Percentiles rank a stretch among this genome's conserved stretches.
Evolutionary conservation across 2,888 invertebrate species (phyloP).

Genomic region (Synergus gifuensis): DNA sequence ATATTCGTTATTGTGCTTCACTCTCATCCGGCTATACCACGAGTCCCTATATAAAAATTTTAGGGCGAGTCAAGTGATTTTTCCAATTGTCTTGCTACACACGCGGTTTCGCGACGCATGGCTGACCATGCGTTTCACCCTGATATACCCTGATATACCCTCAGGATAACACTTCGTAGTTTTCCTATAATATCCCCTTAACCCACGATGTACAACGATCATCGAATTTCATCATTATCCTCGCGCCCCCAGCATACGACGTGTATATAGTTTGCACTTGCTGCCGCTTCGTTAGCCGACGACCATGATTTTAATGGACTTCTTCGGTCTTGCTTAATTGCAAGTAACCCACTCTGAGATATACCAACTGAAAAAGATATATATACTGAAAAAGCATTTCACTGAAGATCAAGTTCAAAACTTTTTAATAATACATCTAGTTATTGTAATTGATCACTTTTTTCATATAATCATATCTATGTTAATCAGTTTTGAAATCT

Average conservation of each 20-base stretch:
- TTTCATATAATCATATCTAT: too few relatives aligned
- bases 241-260: slow-evolving; percentile 50
- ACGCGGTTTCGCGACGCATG: slow-evolving; percentile 69
- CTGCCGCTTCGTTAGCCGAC: slow-evolving; percentile 32
- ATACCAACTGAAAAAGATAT: neutral
- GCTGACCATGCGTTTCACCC: slow-evolving; percentile 71
- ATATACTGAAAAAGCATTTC: too few relatives aligned
- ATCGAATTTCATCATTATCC: slow-evolving; percentile 66
- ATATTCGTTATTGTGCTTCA: slow-evolving; percentile 46
- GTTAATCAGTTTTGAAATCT: too few relatives aligned
- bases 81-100: slow-evolving; percentile 74
- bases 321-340: slow-evolving; percentile 36
- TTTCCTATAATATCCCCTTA: slow-evolving; percentile 51
- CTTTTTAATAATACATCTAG: too few relatives aligned
- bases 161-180: slow-evolving; percentile 59
- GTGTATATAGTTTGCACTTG: slow-evolving; percentile 22
- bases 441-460: too few relatives aligned
- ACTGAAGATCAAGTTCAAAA: too few relatives aligned
- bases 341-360: slow-evolving; percentile 31
- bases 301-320: slow-evolving; percentile 28
- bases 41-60: slow-evolving; percentile 59
- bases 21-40: slow-evolving; percentile 44
- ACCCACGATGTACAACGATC: slow-evolving; percentile 58
- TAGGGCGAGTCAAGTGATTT: slow-evolving; percentile 75
- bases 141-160: slow-evolving; percentile 55